phyloP scores from a whole-genome alignment of 2,888 invertebrate species.

The Noctua pronuba region DNA sequence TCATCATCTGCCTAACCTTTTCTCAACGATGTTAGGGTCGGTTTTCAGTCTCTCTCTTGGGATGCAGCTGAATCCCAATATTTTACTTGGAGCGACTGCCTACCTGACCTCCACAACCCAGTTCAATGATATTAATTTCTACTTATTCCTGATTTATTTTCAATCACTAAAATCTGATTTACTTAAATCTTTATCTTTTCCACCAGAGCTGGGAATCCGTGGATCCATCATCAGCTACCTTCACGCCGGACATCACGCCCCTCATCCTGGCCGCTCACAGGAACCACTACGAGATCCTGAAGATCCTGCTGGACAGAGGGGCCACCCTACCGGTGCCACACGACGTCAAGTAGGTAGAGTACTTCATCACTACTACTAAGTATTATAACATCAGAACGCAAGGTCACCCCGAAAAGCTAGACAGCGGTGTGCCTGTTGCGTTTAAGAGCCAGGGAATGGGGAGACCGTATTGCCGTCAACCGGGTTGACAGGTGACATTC shows the following conservation, averaged over 20 bases:
- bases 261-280: slow-evolving; percentile 98
- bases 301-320: slow-evolving; percentile 97
- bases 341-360: slow-evolving; percentile 95
- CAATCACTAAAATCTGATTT: background rate
- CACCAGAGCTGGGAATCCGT: slow-evolving; percentile 96
- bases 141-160: background rate
- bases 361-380: slow-evolving; percentile 48
- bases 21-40: too few species aligned
- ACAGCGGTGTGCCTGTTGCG: too few species aligned
- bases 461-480: too few species aligned
- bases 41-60: too few species aligned
- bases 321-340: slow-evolving; percentile 97
- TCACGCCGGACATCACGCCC: slow-evolving; percentile 98
- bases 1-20: too few species aligned
- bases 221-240: slow-evolving; percentile 94
- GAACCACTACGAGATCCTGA: slow-evolving; percentile 99
- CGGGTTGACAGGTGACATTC: too few species aligned
- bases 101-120: too few species aligned
- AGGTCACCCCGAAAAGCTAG: background rate
- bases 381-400: background rate
- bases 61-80: too few species aligned
- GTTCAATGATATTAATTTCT: too few species aligned
- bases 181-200: too few species aligned
- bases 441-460: too few species aligned
- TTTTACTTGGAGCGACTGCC: too few species aligned